Base-by-base conservation (phyloP, 1,140 invertebrate species). In the Calliopsis andreniformis region DNA sequence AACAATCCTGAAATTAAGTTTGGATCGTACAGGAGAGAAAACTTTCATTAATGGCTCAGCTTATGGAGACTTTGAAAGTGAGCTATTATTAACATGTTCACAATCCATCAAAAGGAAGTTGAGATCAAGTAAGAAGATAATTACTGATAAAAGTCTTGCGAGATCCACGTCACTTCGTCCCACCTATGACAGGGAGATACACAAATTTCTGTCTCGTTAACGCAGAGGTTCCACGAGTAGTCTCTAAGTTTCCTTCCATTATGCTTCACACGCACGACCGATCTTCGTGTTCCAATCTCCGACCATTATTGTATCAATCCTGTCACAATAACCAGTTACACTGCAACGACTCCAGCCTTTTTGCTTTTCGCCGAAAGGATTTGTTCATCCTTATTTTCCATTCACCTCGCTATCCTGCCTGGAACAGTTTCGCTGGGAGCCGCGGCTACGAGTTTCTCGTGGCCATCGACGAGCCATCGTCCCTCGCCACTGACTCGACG, bases 401-500 rank as follows among this genome's bases (percentile, higher is more conserved):
- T 53, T 32, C 47, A 61, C 49, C 42, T 2, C 2, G 8, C 8
- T 25, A 32, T 30, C 23, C n/a, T n/a, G n/a, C n/a, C 5, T 28
- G 43, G 67, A 72, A 73, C 47, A 73, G 75, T 78, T 68, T 64
- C 70, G 64, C 70, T 51, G 66, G 56, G 53, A 56, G 47, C 61
- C 67, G 81, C 63, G 61, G 78, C 67, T 67, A 59, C 47, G 35
- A 47, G 63, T n/a, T 23, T 25, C 16, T 43, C 43, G 66, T 55
- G 55, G 66, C 30, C 62, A 62, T 82, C 76, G 69, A 7, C 8
- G 28, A 53, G 64, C 35, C 81, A 67, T 79, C 80, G 76, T 72
- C 45, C 23, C 64, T 35, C 35, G 53, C 43, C 76, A 79, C 76
- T 70, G 76, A 81, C 25, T 16, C 83, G 80, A 80, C 75, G 73